Conservation (phyloP, 2,113 vertebrate species). For the Willisornis vidua region DNA sequence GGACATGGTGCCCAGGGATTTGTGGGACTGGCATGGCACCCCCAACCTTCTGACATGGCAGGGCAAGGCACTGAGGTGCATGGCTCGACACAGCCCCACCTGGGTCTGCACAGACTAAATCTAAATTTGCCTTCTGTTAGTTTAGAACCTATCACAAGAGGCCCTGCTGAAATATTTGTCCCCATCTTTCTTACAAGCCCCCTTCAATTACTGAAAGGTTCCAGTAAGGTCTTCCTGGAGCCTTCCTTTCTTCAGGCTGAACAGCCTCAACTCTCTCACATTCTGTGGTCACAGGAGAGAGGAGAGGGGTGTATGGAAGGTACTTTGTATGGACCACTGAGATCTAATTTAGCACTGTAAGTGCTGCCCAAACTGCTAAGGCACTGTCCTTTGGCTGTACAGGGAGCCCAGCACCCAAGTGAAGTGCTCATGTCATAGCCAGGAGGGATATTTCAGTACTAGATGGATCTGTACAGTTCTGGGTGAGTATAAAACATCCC, state of each 20-base stretch:
- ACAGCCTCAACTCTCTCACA: not conserved
- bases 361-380: not conserved
- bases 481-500: not conserved
- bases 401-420: not conserved
- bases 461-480: too few species aligned
- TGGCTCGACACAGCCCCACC: not conserved
- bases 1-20: not conserved
- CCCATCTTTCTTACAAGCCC: not conserved
- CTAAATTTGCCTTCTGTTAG: not conserved
- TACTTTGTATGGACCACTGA: not conserved
- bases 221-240: not conserved
- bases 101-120: not conserved
- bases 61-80: too few species aligned
- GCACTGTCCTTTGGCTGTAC: rapidly evolving
- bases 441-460: not conserved
- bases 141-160: not conserved
- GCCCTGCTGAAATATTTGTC: not conserved
- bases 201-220: not conserved
- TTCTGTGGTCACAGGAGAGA: not conserved
- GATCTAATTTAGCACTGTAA: not conserved
- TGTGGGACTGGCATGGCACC: not conserved
- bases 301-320: rapidly evolving
- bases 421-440: rapidly evolving
- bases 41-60: too few species aligned
- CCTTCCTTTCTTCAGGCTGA: not conserved